These are phyloP conservation scores for Arenaria interpres DNA, from an alignment of 2,113 vertebrate species.

Conservation along the genomic window DNA sequence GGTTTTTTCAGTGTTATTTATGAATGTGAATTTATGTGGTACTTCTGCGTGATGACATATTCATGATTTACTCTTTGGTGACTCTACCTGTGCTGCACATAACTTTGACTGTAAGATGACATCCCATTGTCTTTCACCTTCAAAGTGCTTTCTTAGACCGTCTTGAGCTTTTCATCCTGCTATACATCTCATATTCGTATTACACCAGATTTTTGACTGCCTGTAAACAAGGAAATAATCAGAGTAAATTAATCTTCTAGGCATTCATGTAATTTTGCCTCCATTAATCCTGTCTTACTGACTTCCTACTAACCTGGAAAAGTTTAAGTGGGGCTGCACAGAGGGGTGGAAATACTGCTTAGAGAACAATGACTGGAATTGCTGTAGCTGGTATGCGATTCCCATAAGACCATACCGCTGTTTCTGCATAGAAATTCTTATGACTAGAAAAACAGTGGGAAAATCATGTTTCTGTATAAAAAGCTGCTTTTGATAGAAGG, in stretches of 20 bases:
- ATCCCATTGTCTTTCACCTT: not conserved
- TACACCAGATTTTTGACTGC: not conserved
- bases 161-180: not conserved
- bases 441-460: conserved; percentile 12
- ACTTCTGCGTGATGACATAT: not conserved
- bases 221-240: not conserved
- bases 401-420: not conserved
- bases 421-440: not conserved
- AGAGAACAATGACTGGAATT: conserved; percentile 31
- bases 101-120: not conserved
- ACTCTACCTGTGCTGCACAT: not conserved
- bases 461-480: not conserved
- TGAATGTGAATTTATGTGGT: not conserved
- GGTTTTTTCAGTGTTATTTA: not conserved
- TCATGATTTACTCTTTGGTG: not conserved
- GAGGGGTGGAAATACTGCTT: not conserved
- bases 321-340: not conserved
- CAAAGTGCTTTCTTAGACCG: not conserved
- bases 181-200: not conserved
- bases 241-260: not conserved
- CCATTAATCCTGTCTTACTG: not conserved
- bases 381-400: conserved; percentile 20
- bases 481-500: conserved; percentile 12
- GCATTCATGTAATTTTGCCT: not conserved
- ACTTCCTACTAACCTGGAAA: conserved; percentile 20